Evolutionary conservation across 2,888 invertebrate genomes (phyloP), one percentile per base, ranked within the genome.

Genomic region (Cryptophagus acutangulus): DNA sequence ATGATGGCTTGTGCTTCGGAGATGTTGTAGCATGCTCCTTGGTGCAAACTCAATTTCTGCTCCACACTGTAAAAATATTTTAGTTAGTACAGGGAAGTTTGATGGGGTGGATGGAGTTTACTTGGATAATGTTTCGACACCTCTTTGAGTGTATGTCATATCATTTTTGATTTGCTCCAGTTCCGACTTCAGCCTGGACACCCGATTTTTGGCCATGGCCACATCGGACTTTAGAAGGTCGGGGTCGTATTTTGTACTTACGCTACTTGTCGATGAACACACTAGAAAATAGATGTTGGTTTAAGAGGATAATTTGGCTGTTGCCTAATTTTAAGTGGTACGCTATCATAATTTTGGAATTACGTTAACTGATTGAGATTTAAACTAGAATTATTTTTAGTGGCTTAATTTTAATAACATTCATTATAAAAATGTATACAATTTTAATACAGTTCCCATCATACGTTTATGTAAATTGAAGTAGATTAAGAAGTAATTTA

Each of bases 1-100:
- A 93, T 85, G 44, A 96, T 94, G n/a, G 92, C 92, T 70, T 94
- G 91, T 9, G 94, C 95, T 72, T 96, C 92, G 25, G 84, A 84
- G 55, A 93, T 86, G 66, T 89, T 92, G 69, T 94, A 95, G 65
- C 88, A 88, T 33, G 88, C 87, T 36, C 83, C 81, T 67, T 88
- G 81, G 55, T 84, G 84, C 14, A 84, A 79, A 64, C 82, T 87
- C 58, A 95, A 74, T 71, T 91, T 91, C 71, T 89, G 86, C 67
- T 91, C 90, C 52, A 92, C 91, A 66, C 90, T 91, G 16, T 10
- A 74, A 49, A 45, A 46, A 30, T 2, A 36, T 13, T 34, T 38
- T 31, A 10, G 12, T 26, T 26, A 26, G 9, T n/a, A 39, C 10
- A 12, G 36, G 4, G 8, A 17, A 43, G 15, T 20, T 35, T 28